Conservation (phyloP, 2,797 vertebrate genomes). For the Eulemur mongoz region DNA sequence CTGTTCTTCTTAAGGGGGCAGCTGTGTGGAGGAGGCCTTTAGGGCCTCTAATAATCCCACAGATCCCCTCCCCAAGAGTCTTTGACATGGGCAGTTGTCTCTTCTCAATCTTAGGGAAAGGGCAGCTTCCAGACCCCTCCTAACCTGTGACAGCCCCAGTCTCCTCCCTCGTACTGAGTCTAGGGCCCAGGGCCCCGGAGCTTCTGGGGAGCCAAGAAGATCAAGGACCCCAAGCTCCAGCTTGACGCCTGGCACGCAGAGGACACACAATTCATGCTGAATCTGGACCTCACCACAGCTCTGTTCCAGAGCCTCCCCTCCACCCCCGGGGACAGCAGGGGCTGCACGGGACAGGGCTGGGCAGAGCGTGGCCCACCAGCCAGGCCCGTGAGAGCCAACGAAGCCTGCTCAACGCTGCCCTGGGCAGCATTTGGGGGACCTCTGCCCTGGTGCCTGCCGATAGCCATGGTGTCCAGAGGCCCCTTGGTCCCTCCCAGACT, state of each 20-base stretch:
- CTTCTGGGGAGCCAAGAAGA: background rate
- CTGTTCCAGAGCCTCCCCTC: background rate
- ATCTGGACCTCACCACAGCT: background rate
- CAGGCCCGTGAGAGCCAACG: background rate
- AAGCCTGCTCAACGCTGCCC: no score
- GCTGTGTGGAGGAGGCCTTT: background rate
- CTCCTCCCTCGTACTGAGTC: background rate
- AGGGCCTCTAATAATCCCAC: background rate
- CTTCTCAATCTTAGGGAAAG: background rate
- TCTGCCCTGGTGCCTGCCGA: background rate
- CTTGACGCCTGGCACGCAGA: background rate
- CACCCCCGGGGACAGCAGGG: background rate
- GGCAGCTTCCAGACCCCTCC: background rate
- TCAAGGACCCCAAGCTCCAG: background rate
- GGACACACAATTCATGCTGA: background rate
- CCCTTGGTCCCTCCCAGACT: background rate
- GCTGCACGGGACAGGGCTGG: background rate
- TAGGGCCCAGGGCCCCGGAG: background rate
- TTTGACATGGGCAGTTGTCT: background rate
- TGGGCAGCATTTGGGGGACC: no score
- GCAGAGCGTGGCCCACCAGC: accelerated
- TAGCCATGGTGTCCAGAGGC: background rate
- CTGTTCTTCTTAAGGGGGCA: background rate
- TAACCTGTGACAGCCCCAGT: background rate
- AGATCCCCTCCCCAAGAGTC: background rate